Percentiles rank a stretch among this genome's conserved stretches.
Conservation (phyloP, 35 echinoderm and acorn worm species). For the Heliocidaris erythrogramma region DNA sequence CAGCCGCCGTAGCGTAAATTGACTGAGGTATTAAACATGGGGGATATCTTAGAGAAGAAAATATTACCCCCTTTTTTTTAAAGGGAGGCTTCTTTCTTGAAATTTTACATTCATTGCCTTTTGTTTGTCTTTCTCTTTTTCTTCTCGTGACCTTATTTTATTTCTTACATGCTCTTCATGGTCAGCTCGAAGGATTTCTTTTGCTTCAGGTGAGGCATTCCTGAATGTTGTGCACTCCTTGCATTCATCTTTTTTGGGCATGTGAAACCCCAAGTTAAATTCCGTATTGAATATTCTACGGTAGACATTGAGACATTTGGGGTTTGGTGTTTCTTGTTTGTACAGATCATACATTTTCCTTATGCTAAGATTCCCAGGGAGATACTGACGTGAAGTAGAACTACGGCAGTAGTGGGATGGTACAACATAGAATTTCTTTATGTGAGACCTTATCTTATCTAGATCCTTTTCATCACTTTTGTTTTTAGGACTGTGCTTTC, state of each 20-base stretch:
- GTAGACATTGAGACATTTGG: background rate
- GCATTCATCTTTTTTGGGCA: conserved; percentile 55
- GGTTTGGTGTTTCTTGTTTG: background rate
- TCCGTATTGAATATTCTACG: conserved; percentile 37
- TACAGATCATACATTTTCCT: conserved; percentile 50
- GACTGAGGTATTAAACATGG: too few relatives aligned
- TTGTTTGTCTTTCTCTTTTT: conserved; percentile 43
- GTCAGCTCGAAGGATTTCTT: too few relatives aligned
- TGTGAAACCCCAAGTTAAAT: conserved; percentile 48
- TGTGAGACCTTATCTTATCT: conserved; percentile 2
- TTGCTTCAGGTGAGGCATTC: too few relatives aligned
- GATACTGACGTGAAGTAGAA: conserved; percentile 5
- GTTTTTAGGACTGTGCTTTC: too few relatives aligned
- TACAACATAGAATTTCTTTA: conserved; percentile 40
- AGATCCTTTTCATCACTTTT: background rate
- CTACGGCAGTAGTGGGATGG: conserved; percentile 29
- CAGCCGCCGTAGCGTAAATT: too few relatives aligned
- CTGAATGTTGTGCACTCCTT: conserved; percentile 13
- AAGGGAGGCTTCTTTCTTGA: too few relatives aligned
- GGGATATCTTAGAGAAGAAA: too few relatives aligned
- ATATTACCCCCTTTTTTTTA: too few relatives aligned
- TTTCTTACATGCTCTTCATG: background rate
- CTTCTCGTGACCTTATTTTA: conserved; percentile 34
- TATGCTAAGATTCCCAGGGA: conserved; percentile 16
- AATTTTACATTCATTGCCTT: conserved; percentile 5